A percentile compares a stretch with the other conserved stretches of the same genome.
phyloP scores from a whole-genome alignment of 2,113 vertebrate species.

The Callipepla squamata region DNA sequence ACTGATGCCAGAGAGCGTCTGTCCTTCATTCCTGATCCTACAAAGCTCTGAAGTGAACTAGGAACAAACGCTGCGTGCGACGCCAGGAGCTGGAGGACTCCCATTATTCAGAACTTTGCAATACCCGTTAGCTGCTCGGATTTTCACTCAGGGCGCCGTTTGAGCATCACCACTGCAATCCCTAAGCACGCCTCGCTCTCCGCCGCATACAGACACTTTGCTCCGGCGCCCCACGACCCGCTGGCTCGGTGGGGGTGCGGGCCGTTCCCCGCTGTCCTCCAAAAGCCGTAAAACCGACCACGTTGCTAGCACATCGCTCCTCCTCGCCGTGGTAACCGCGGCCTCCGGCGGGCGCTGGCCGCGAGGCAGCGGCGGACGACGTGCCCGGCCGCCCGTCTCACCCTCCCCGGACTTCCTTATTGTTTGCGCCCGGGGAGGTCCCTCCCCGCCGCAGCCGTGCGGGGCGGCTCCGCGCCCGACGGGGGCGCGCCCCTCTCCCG shows the following conservation, averaged over 20 bases:
- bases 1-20: background rate
- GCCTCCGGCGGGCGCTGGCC: background rate
- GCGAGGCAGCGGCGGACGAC: conserved; percentile 5
- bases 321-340: background rate
- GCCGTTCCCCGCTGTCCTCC: background rate
- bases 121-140: no score
- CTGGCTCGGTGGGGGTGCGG: background rate
- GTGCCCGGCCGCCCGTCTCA: conserved; percentile 38
- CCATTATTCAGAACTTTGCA: no score
- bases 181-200: no score
- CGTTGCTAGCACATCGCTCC: background rate
- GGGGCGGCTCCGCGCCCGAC: background rate
- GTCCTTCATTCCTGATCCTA: background rate
- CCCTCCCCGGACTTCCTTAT: conserved; percentile 15
- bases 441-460: background rate
- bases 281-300: fast-evolving
- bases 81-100: background rate
- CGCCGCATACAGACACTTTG: background rate
- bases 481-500: background rate
- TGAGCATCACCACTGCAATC: no score
- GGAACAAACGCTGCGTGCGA: fast-evolving
- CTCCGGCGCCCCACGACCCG: no score
- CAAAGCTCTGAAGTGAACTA: fast-evolving
- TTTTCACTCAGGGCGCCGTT: no score
- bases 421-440: conserved; percentile 5